These are phyloP conservation scores for Thelaira solivaga DNA, from an alignment of 2,888 invertebrate species.

Conservation along the genomic window DNA sequence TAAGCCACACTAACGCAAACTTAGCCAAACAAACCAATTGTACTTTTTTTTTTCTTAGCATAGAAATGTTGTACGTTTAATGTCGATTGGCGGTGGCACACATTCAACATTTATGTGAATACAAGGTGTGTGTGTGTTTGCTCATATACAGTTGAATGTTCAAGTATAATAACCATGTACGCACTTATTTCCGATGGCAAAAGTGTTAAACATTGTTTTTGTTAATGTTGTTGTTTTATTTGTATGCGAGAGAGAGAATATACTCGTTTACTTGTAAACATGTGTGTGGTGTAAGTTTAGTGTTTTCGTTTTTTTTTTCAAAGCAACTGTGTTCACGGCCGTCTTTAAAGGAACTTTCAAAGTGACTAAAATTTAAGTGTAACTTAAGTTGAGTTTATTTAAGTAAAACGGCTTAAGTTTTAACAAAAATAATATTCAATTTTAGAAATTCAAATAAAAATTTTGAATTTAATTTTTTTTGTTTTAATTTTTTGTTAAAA, in stretches of 20 bases:
- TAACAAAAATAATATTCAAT: too few relatives aligned
- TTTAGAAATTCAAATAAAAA: too few relatives aligned
- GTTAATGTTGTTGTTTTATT: too few relatives aligned
- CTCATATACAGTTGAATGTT: background rate
- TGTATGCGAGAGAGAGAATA: slow-evolving; percentile 3
- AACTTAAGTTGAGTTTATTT: too few relatives aligned
- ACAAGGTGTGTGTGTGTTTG: background rate
- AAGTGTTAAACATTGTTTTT: slow-evolving; percentile 54
- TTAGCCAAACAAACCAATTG: background rate
- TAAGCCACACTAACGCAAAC: background rate
- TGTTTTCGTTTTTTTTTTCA: too few relatives aligned
- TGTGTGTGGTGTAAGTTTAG: background rate
- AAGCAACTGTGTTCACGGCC: too few relatives aligned
- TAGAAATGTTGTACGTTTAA: slow-evolving; percentile 22
- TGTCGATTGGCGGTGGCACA: slow-evolving; percentile 43
- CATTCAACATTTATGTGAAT: background rate
- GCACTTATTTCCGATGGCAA: slow-evolving; percentile 48
- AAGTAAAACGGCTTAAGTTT: too few relatives aligned
- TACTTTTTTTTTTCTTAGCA: slow-evolving; percentile 28
- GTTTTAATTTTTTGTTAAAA: too few relatives aligned
- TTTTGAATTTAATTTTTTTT: too few relatives aligned
- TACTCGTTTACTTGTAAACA: background rate
- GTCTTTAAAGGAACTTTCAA: too few relatives aligned
- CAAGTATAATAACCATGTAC: slow-evolving; percentile 38
- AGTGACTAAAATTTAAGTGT: too few relatives aligned